Base-by-base conservation (phyloP, 2,888 invertebrate species). In the Timema cristinae region DNA sequence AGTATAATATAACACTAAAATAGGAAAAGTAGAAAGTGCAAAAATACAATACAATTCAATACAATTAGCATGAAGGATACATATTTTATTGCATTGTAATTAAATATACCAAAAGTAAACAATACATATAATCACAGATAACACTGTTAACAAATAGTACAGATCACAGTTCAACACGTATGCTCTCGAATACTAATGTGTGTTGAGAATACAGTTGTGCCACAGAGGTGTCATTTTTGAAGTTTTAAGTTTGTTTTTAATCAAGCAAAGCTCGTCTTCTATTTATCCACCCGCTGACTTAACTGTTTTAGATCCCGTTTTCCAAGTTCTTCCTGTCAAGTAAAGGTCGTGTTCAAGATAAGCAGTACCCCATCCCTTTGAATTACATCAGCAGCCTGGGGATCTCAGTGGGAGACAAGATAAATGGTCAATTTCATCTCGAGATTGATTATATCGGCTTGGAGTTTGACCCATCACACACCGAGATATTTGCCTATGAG, bases 361-460 rank as follows among this genome's bases (percentile, higher is more conserved):
- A 84, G 71, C 97, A 97, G 81, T 80, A 77, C 47, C 82, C 88
- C 5, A 82, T 95, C 66, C 84, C 85, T 0, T 79, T 89, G 50
- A 81, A 88, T 76, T 84, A 81, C 77, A 83, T 97, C 0, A 88
- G 89, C 0, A 88, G 88, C 79, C 86, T 98, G 78, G 94, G 96
- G 5, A 91, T 99, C 75, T 89, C 95, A 0, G 86, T 92, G 32
- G 91, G 88, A 2, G 97, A 97, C 79, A 87, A 88, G 74, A 88
- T 91, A 74, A 87, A 90, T 74, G 98, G 98, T 0, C 90, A 90
- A 1, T 99, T 97, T 83, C 86, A 86, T 77, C 85, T 99, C 76
- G 98, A 96, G 85, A 90, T 96, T 71, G 98, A 97, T 83, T 98
- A 94, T 81, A 88, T 99, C 74, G 98, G 95, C 13, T 80, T 96